Evolutionary conservation across 53 echinoderm and acorn worm species (phyloP).

Genomic region (Henricia sp.): DNA sequence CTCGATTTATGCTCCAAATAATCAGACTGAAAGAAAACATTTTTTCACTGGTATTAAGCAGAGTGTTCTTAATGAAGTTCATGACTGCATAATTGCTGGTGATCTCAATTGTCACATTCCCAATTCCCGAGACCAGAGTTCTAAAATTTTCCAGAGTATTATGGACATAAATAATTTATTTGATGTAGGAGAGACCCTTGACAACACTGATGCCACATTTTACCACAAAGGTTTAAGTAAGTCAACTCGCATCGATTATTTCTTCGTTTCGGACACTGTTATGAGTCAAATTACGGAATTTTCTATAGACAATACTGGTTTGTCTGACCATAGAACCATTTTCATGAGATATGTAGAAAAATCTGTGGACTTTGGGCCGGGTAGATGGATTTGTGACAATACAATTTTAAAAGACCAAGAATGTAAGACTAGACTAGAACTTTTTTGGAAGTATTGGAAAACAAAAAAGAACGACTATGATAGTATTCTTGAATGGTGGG

Average conservation of each 20-base stretch:
- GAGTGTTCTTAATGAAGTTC: neutral
- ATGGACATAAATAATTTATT: neutral
- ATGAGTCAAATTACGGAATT: neutral
- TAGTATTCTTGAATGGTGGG: neutral
- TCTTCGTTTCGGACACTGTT: neutral
- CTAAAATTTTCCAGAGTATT: neutral
- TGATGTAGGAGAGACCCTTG: neutral
- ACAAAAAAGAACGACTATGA: neutral
- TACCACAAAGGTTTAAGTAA: neutral
- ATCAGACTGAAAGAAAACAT: neutral
- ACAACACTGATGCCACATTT: constrained; percentile 1
- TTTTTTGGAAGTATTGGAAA: constrained; percentile 15
- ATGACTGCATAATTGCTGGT: neutral
- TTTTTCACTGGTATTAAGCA: neutral
- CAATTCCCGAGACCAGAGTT: neutral
- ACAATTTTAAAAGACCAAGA: neutral
- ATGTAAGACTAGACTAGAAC: neutral
- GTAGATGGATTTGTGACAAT: constrained; percentile 12
- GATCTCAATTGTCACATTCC: constrained; percentile 11
- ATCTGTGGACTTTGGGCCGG: neutral
- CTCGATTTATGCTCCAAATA: neutral
- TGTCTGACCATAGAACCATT: constrained; percentile 1
- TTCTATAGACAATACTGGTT: neutral
- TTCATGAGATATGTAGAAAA: neutral
- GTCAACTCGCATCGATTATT: neutral